These are phyloP conservation scores for Caenorhabditis tropicalis DNA, from an alignment of 1,140 invertebrate genomes.

Conservation along the genomic window DNA sequence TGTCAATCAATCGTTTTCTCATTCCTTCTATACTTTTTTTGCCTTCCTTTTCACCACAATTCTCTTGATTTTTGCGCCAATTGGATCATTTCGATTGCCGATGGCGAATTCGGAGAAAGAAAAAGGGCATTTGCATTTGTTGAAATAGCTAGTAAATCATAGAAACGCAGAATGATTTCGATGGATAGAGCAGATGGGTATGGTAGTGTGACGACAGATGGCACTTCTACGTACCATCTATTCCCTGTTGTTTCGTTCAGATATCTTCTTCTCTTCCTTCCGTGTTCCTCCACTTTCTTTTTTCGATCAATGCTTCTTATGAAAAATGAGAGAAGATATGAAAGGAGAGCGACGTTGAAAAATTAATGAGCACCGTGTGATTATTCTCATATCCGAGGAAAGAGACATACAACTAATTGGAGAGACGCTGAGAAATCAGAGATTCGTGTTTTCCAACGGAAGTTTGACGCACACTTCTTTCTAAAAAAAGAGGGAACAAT, in stretches of 20 bases:
- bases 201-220: slow-evolving; percentile 17
- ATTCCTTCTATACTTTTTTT: neutral
- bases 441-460: neutral
- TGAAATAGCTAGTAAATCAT: neutral
- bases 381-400: neutral
- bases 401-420: neutral
- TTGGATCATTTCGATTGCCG: neutral
- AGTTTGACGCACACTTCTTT: neutral
- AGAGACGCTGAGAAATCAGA: neutral
- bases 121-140: slow-evolving; percentile 23
- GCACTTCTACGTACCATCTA: neutral
- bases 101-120: neutral
- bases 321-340: neutral
- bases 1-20: neutral
- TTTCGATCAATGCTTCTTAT: neutral
- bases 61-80: neutral
- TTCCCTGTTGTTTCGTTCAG: neutral
- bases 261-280: neutral
- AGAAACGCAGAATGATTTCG: slow-evolving; percentile 26
- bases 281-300: neutral
- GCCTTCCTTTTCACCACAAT: neutral
- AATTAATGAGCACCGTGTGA: slow-evolving; percentile 26
- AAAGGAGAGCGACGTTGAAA: neutral
- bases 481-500: neutral
- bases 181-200: slow-evolving; percentile 17